phyloP scores from a whole-genome alignment of 1,140 invertebrate genomes.

The Cyclargus thomasi region DNA sequence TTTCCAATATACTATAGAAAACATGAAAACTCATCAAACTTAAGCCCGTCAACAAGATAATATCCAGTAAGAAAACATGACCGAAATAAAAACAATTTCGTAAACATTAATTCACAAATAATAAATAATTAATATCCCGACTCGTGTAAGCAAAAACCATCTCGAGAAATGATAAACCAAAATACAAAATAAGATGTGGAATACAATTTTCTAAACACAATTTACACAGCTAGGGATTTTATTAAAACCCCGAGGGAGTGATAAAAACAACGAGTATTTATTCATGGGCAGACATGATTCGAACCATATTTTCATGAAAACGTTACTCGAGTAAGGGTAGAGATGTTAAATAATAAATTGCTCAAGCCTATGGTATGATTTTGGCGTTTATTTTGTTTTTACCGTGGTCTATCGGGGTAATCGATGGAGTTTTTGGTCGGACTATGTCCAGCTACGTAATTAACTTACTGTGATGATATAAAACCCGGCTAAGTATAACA shows the following conservation, averaged over 20 bases:
- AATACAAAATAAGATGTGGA: constrained; percentile 13
- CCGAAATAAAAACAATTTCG: background rate
- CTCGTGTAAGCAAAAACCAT: background rate
- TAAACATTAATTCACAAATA: background rate
- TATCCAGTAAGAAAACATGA: background rate
- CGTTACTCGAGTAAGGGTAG: constrained; percentile 17
- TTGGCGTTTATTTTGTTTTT: background rate
- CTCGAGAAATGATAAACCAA: background rate
- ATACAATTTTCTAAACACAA: constrained; percentile 24
- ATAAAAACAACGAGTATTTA: constrained; percentile 36
- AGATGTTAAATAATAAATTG: constrained; percentile 15
- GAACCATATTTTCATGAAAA: constrained; percentile 38
- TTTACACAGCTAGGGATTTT: constrained; percentile 30
- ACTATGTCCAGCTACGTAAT: too few species aligned
- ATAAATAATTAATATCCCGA: background rate
- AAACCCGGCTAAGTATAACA: too few species aligned
- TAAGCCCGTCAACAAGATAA: background rate
- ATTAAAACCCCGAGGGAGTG: constrained; percentile 25
- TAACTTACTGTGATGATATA: too few species aligned
- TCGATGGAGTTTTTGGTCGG: too few species aligned
- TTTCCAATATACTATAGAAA: too few species aligned
- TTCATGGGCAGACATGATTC: constrained; percentile 39
- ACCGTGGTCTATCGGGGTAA: too few species aligned
- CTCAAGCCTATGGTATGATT: background rate
- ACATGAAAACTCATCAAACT: background rate